Evolutionary conservation across 2,888 invertebrate genomes (phyloP), one percentile per base, ranked within the genome.

Genomic region (Helleia helle): DNA sequence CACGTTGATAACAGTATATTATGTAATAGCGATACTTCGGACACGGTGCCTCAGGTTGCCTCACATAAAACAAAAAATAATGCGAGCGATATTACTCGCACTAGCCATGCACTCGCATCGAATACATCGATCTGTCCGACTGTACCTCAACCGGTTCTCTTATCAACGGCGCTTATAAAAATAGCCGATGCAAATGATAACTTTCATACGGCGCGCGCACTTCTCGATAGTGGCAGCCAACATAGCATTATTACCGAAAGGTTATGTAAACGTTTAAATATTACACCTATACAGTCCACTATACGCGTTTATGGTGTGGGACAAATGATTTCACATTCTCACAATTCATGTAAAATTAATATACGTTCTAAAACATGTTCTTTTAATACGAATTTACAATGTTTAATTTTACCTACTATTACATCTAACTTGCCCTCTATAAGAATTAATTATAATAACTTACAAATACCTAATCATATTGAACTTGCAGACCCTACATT

Each of bases 401-500:
- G 37, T 30, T 29, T 47, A 24, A 38, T 47, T 14, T 43, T 49
- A 29, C 27, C 44, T 6, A 12, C 15, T n/a, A 50, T 50, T 4
- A 43, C 48, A 1, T 3, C 36, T 11, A 38, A 8, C 1, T 36
- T 47, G 14, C 47, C 46, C 1, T 28, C 42, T 15, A 3, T 41
- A 24, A 5, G 30, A 3, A 8, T 22, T 2, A 11, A 38, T 22
- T 18, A 18, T 18, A 18, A 18, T 9, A n/a, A 17, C 9, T 18
- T 46, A 18, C 7, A 8, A 11, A 34, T 49, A 5, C 47, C 49
- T 1, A 27, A 43, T 5, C 42, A 44, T 17, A 25, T 47, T 8
- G 24, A 18, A 24, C 24, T 51, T 1, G 48, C 47, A 4, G 47
- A 49, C 12, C 41, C 46, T 7, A 17, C 22, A 2, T 51, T 46